phyloP scores from a whole-genome alignment of 2,797 vertebrate genomes.

The Xenentodon cancila region DNA sequence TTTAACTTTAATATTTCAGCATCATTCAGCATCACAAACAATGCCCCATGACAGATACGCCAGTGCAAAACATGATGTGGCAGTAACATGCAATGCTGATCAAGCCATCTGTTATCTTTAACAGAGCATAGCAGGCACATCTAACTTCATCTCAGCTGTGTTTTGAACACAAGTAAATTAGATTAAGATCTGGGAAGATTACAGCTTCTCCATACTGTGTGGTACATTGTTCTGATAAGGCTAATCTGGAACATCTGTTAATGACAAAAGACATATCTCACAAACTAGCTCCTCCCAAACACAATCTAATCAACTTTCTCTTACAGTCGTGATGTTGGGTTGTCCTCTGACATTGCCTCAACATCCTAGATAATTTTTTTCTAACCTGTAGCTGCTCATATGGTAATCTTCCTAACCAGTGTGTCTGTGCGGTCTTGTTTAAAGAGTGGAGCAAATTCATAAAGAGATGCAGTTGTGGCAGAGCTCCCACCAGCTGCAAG shows the following conservation, averaged over 20 bases:
- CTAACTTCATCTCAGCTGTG: constrained; percentile 16
- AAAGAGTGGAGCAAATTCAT: no score
- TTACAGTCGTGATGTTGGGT: background rate
- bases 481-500: background rate
- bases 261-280: constrained; percentile 48
- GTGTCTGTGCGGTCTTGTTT: background rate
- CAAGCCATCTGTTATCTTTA: constrained; percentile 35
- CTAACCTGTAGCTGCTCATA: background rate
- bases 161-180: constrained; percentile 45
- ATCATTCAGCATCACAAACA: constrained; percentile 7
- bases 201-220: constrained; percentile 19
- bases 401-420: background rate
- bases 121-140: constrained; percentile 13
- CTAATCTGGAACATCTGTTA: constrained; percentile 45
- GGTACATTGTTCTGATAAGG: constrained; percentile 38
- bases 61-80: constrained; percentile 5
- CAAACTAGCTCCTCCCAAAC: constrained; percentile 21
- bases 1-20: constrained; percentile 12
- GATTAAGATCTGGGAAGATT: constrained; percentile 58
- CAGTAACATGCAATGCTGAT: constrained; percentile 22
- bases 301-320: constrained; percentile 5
- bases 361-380: background rate
- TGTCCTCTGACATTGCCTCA: no score
- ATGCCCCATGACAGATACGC: constrained; percentile 3
- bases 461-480: background rate